These are phyloP conservation scores for Prionace glauca DNA, from an alignment of 2,797 vertebrate species.

Conservation along the genomic window DNA sequence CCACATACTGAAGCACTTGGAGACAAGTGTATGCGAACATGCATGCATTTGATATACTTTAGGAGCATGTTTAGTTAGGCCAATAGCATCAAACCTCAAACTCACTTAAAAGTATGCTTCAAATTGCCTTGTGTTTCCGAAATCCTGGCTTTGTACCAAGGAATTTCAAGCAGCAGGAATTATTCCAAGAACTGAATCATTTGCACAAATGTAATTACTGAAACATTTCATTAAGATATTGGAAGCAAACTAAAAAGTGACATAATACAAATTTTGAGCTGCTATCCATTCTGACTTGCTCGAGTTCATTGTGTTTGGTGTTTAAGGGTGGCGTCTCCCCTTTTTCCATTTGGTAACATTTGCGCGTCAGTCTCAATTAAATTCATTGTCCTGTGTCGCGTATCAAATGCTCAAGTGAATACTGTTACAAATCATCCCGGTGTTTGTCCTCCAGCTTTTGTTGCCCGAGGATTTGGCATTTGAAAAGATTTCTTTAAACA, in stretches of 20 bases:
- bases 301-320: not conserved
- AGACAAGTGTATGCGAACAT: not conserved
- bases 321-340: not conserved
- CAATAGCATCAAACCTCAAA: not conserved
- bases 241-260: not conserved
- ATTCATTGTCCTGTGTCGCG: constrained; percentile 46
- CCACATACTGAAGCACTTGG: not conserved
- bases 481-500: not conserved
- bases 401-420: constrained; percentile 43
- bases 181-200: constrained; percentile 17
- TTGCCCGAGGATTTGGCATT: not conserved
- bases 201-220: constrained; percentile 20
- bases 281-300: not conserved
- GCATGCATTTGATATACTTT: not conserved
- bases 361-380: constrained; percentile 38
- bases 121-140: constrained; percentile 13
- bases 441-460: not conserved
- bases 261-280: not conserved
- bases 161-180: constrained; percentile 15
- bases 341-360: not conserved
- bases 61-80: not conserved
- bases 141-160: constrained; percentile 18
- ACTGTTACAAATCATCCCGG: not conserved
- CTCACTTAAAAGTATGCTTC: constrained; percentile 7
- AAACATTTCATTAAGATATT: constrained; percentile 2